These are phyloP conservation scores for Drosophila watanabei DNA, from an alignment of 1,140 invertebrate species.

Conservation along the genomic window DNA sequence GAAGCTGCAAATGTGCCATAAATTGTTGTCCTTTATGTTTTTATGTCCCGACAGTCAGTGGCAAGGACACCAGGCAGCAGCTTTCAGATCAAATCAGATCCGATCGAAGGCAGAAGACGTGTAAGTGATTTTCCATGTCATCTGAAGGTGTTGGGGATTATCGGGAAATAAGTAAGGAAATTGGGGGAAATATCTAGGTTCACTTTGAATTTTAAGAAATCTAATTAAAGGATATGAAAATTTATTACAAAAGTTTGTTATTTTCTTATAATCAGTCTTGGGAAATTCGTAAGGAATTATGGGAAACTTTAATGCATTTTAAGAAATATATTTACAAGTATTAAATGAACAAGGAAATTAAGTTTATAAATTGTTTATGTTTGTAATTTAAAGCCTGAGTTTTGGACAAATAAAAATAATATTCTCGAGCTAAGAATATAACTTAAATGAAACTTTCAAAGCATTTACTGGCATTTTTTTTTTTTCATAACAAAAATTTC, in stretches of 20 bases:
- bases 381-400: rapidly evolving
- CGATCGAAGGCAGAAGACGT: slow-evolving; percentile 25
- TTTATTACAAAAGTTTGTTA: not conserved
- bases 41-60: slow-evolving; percentile 54
- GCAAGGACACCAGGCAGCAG: slow-evolving; percentile 4
- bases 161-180: not conserved
- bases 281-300: not conserved
- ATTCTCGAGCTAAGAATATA: not conserved
- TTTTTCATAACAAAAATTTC: not conserved
- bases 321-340: not conserved
- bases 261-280: not conserved
- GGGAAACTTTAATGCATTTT: no score
- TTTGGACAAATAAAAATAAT: not conserved
- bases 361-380: not conserved
- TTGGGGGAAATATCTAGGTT: no score
- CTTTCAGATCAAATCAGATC: slow-evolving; percentile 66
- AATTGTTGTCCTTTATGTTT: slow-evolving; percentile 78
- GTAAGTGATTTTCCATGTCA: slow-evolving; percentile 61
- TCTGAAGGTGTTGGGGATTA: not conserved
- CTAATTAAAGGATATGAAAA: not conserved
- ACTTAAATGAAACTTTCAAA: not conserved
- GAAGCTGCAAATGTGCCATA: slow-evolving; percentile 79
- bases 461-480: not conserved
- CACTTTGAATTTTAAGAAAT: not conserved
- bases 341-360: not conserved